Percentiles rank a stretch among this genome's conserved stretches.
These are phyloP conservation scores for Aythya baeri DNA, from an alignment of 2,113 vertebrate genomes.

Conservation along the genomic window DNA sequence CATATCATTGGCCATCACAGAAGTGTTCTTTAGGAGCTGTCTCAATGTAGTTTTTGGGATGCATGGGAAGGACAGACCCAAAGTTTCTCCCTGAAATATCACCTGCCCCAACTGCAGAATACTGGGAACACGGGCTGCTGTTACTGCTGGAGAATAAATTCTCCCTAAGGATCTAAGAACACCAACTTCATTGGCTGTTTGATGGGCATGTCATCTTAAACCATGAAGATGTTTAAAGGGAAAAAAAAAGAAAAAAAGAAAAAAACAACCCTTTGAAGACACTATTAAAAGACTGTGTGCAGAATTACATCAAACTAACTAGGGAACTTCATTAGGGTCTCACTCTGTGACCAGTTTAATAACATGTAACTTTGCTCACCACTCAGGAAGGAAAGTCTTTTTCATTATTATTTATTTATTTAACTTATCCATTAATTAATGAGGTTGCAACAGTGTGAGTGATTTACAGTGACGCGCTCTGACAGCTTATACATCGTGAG, in stretches of 20 bases:
- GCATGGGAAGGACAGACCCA: neutral
- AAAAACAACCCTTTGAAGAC: neutral
- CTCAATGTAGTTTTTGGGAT: neutral
- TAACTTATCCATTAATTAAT: slow-evolving; percentile 65
- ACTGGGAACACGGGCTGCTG: neutral
- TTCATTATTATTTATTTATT: neutral
- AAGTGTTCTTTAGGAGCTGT: neutral
- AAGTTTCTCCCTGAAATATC: neutral
- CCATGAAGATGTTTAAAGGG: neutral
- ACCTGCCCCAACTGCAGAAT: neutral
- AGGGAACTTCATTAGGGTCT: neutral
- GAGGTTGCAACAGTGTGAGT: slow-evolving; percentile 21
- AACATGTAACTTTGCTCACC: neutral
- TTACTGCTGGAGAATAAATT: neutral
- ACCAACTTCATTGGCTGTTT: neutral
- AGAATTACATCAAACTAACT: neutral
- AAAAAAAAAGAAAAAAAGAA: fast-evolving
- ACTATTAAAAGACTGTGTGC: neutral
- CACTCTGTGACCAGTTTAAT: neutral
- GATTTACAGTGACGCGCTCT: slow-evolving; percentile 24
- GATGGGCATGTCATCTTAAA: neutral
- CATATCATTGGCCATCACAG: fast-evolving
- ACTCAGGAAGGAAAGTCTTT: neutral
- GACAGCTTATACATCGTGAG: slow-evolving; percentile 65
- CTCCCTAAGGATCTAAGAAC: neutral